These are phyloP conservation scores for Cepaea nemoralis DNA, from an alignment of 1,140 invertebrate species.

Conservation along the genomic window DNA sequence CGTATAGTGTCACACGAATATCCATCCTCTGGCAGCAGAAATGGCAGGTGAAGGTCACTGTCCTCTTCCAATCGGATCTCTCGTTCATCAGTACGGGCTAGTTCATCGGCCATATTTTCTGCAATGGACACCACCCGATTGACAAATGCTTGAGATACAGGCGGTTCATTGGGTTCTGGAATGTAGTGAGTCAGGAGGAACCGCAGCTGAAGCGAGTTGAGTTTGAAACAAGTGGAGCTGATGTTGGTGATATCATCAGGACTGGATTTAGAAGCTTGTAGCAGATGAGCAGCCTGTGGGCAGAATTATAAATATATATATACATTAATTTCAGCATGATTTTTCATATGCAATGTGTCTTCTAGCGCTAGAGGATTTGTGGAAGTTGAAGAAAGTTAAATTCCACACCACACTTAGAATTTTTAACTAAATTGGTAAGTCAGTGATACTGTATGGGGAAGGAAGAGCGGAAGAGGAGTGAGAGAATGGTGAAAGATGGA, in stretches of 20 bases:
- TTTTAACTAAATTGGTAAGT: too few species aligned
- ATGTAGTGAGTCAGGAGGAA: slow-evolving; percentile 85
- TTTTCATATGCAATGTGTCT: too few species aligned
- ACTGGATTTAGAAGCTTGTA: slow-evolving; percentile 86
- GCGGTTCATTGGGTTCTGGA: slow-evolving; percentile 79
- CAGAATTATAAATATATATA: neutral
- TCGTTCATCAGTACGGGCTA: slow-evolving; percentile 88
- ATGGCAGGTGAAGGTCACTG: slow-evolving; percentile 87
- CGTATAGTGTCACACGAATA: slow-evolving; percentile 97
- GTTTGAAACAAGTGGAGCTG: slow-evolving; percentile 93
- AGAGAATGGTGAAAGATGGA: too few species aligned
- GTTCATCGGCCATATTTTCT: slow-evolving; percentile 91
- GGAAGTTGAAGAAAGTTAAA: too few species aligned
- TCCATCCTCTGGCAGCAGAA: slow-evolving; percentile 95
- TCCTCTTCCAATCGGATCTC: slow-evolving; percentile 86
- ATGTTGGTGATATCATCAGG: slow-evolving; percentile 90
- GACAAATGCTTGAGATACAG: slow-evolving; percentile 69
- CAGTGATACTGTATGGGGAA: too few species aligned
- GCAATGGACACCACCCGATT: slow-evolving; percentile 80
- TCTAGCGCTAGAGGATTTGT: too few species aligned
- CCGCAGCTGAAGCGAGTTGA: slow-evolving; percentile 93
- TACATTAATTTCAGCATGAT: too few species aligned
- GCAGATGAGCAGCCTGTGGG: slow-evolving; percentile 72
- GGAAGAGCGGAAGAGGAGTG: too few species aligned
- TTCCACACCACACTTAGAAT: too few species aligned